Evolutionary conservation across 2,797 vertebrate genomes (phyloP).

Genomic region (Gastrophryne carolinensis): DNA sequence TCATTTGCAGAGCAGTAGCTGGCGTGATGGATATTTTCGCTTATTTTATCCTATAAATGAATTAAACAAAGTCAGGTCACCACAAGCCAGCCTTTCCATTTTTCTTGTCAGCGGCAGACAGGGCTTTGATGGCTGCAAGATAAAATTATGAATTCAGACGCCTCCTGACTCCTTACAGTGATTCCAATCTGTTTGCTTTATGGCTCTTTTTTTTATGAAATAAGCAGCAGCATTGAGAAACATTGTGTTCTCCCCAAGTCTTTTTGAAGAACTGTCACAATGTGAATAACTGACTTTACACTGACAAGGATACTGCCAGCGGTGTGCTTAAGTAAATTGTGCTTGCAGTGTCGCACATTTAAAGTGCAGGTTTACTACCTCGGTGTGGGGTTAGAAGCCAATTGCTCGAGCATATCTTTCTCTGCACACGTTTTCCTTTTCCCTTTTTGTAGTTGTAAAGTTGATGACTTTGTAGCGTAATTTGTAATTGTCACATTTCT

Average conservation of each 20-base stretch:
- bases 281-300: slow-evolving; percentile 60
- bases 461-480: slow-evolving; percentile 1
- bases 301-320: slow-evolving; percentile 45
- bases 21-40: slow-evolving; percentile 71
- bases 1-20: slow-evolving; percentile 55
- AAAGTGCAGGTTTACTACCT: neutral
- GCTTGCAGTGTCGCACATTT: slow-evolving; percentile 9
- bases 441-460: neutral
- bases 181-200: slow-evolving; percentile 62
- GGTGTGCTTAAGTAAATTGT: slow-evolving; percentile 48
- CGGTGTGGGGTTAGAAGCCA: neutral
- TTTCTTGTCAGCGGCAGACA: slow-evolving; percentile 55
- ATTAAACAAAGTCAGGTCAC: slow-evolving; percentile 67
- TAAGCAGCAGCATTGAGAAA: slow-evolving; percentile 47
- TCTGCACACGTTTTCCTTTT: neutral
- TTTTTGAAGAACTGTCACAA: slow-evolving; percentile 61
- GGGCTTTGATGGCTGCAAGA: slow-evolving; percentile 57
- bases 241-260: slow-evolving; percentile 61
- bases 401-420: neutral
- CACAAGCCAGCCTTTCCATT: slow-evolving; percentile 49
- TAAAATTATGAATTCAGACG: slow-evolving; percentile 69
- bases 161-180: slow-evolving; percentile 51
- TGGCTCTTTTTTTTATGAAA: slow-evolving; percentile 39
- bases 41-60: slow-evolving; percentile 77
- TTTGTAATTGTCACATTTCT: slow-evolving; percentile 26